Evolutionary conservation across 2,113 vertebrate species (phyloP).

Genomic region (Sebastes schlegelii): DNA sequence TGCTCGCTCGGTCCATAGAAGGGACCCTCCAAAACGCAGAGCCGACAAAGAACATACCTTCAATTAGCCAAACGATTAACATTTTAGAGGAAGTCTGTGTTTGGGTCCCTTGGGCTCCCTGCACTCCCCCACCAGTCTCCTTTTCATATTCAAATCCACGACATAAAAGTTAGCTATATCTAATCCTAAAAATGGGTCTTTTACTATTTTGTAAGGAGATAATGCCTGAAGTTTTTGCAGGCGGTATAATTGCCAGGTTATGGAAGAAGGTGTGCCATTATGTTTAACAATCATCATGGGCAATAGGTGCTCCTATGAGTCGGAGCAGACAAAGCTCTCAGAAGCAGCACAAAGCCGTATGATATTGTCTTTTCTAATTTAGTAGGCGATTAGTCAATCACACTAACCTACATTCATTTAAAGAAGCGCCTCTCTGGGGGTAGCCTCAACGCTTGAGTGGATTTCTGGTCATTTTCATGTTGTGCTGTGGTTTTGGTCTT

Average conservation of each 20-base stretch:
- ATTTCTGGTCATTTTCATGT: constrained; percentile 74
- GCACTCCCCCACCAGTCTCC: constrained; percentile 56
- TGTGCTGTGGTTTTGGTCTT: constrained; percentile 64
- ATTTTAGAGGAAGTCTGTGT: constrained; percentile 83
- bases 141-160: constrained; percentile 82
- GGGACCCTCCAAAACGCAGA: constrained; percentile 74
- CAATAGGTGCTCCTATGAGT: constrained; percentile 40
- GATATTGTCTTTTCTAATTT: constrained; percentile 76
- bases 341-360: constrained; percentile 53
- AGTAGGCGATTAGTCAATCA: constrained; percentile 69
- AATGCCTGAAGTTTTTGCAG: constrained; percentile 69
- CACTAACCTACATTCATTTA: constrained; percentile 65
- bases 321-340: constrained; percentile 29
- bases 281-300: constrained; percentile 61
- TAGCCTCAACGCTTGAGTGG: constrained; percentile 68
- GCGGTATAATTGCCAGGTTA: constrained; percentile 65
- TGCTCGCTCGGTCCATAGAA: constrained; percentile 73
- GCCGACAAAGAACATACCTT: constrained; percentile 83
- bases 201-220: constrained; percentile 72
- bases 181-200: constrained; percentile 78
- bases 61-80: constrained; percentile 82
- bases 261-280: constrained; percentile 56
- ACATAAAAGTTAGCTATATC: constrained; percentile 79
- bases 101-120: constrained; percentile 76
- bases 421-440: constrained; percentile 61